These are phyloP conservation scores for Calliopum simillimum DNA, from an alignment of 2,888 invertebrate species.

Conservation along the genomic window DNA sequence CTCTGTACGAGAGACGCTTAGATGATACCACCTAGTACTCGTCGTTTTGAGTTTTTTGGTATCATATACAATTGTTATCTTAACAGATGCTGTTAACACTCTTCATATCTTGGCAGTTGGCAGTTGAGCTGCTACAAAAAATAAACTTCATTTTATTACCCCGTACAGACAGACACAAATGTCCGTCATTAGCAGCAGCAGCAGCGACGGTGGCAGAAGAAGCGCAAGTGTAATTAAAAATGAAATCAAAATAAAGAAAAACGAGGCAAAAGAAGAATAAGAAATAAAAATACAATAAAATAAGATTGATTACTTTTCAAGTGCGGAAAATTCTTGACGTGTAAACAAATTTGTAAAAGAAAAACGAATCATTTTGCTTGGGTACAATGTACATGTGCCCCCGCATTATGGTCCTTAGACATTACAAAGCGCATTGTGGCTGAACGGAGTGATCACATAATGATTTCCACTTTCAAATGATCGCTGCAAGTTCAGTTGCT, in stretches of 20 bases:
- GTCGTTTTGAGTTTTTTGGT: not conserved
- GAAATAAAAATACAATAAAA: slow-evolving; percentile 9
- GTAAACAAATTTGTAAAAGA: slow-evolving; percentile 20
- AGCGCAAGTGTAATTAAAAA: not conserved
- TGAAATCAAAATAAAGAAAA: slow-evolving; percentile 11
- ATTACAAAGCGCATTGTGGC: no score
- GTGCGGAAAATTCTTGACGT: not conserved
- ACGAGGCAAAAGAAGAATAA: not conserved
- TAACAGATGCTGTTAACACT: slow-evolving; percentile 31
- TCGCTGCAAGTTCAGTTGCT: no score
- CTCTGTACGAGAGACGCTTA: not conserved
- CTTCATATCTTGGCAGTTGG: slow-evolving; percentile 20
- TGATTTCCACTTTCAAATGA: no score
- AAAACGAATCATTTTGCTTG: no score
- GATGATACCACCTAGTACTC: no score
- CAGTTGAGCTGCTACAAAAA: slow-evolving; percentile 24
- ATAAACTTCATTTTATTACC: slow-evolving; percentile 2
- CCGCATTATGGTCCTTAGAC: no score
- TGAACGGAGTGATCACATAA: no score
- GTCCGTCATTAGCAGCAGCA: not conserved
- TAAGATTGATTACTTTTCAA: slow-evolving; percentile 21
- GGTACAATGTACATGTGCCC: no score
- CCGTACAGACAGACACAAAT: not conserved
- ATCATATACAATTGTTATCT: slow-evolving; percentile 28
- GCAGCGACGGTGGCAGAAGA: not conserved